Conservation (phyloP, 1,140 invertebrate genomes). For the Lucilia cuprina region DNA sequence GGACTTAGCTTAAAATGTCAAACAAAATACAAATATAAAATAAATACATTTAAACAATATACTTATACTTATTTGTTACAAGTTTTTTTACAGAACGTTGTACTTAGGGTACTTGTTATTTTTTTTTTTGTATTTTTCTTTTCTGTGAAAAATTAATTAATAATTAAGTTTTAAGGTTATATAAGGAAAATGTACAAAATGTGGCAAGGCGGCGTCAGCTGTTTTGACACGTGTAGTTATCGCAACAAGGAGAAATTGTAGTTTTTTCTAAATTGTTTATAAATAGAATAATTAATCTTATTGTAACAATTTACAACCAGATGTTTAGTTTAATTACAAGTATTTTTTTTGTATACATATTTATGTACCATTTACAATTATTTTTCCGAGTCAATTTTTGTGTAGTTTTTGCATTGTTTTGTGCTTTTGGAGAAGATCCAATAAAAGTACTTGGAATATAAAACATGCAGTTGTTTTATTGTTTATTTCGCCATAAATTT, state of each 20-base stretch:
- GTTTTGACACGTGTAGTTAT: background rate
- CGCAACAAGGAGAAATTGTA: background rate
- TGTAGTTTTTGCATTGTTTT: background rate
- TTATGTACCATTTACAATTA: background rate
- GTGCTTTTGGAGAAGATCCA: background rate
- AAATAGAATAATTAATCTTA: conserved; percentile 1
- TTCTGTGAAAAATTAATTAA: too few relatives aligned
- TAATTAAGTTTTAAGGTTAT: too few relatives aligned
- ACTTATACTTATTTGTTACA: too few relatives aligned
- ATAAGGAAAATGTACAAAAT: background rate
- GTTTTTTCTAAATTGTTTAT: background rate
- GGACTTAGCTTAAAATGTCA: too few relatives aligned
- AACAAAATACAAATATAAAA: too few relatives aligned
- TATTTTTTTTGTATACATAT: background rate
- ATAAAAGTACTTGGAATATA: background rate
- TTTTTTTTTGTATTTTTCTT: too few relatives aligned
- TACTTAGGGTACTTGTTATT: too few relatives aligned
- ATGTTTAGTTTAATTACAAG: background rate
- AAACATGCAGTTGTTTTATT: background rate
- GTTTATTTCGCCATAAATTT: background rate
- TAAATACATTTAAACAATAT: too few relatives aligned
- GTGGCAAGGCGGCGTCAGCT: background rate
- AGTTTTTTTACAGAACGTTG: too few relatives aligned
- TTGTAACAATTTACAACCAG: background rate
- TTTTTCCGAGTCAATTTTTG: background rate